phyloP scores from a whole-genome alignment of 2,888 invertebrate species.

The Aphidoletes aphidimyza region DNA sequence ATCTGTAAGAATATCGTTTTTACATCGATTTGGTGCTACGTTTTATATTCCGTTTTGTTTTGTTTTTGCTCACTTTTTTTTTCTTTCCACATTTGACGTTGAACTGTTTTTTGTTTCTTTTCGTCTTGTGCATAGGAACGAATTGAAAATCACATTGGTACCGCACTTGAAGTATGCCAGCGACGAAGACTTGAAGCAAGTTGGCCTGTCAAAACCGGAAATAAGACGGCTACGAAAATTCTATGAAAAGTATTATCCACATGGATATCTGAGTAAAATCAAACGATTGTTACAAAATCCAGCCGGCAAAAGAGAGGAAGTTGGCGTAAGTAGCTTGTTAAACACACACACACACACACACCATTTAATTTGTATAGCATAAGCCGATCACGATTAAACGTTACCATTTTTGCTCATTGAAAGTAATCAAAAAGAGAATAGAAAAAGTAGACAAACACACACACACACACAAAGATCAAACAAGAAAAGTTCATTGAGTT shows the following conservation, averaged over 20 bases:
- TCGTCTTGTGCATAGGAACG: conserved; percentile 72
- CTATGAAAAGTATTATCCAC: conserved; percentile 92
- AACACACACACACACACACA: too few relatives aligned
- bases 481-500: not conserved
- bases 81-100: too few relatives aligned
- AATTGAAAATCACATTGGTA: conserved; percentile 87
- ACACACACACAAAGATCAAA: too few relatives aligned
- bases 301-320: conserved; percentile 68
- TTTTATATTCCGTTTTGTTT: not conserved
- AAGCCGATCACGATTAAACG: too few relatives aligned
- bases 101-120: not conserved
- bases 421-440: too few relatives aligned
- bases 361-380: too few relatives aligned
- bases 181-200: conserved; percentile 88
- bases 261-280: conserved; percentile 91
- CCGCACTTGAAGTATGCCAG: conserved; percentile 94
- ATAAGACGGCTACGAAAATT: conserved; percentile 93
- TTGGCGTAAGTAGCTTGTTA: conserved; percentile 61
- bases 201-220: conserved; percentile 95
- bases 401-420: too few relatives aligned
- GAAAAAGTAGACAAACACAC: too few relatives aligned
- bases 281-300: conserved; percentile 79
- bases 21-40: too few relatives aligned
- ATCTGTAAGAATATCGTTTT: not conserved
- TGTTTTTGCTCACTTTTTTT: not conserved